Evolutionary conservation across 2,797 vertebrate species (phyloP).

Genomic region (Pangasius krempfi): DNA sequence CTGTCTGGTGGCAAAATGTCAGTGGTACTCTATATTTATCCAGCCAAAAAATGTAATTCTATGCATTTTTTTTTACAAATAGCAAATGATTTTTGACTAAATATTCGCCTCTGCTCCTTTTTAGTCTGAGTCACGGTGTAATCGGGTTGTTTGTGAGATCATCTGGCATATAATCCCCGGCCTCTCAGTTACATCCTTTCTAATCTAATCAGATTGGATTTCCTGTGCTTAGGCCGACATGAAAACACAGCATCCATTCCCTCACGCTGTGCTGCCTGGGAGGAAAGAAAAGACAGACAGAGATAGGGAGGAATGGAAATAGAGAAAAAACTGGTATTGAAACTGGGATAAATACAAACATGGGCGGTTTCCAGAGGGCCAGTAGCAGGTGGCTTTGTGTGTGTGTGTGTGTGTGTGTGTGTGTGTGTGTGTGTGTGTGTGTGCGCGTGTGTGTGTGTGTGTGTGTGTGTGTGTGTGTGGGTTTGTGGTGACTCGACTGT

Average conservation of each 20-base stretch:
- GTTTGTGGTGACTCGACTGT: conserved; percentile 38
- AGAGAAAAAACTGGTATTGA: conserved; percentile 29
- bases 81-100: conserved; percentile 47
- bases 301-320: neutral
- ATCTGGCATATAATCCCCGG: conserved; percentile 69
- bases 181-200: conserved; percentile 62
- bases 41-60: conserved; percentile 28
- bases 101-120: conserved; percentile 23
- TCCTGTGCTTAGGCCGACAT: conserved; percentile 61
- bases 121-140: conserved; percentile 36
- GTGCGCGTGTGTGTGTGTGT: conserved; percentile 18
- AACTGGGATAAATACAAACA: conserved; percentile 45
- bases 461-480: conserved; percentile 38
- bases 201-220: conserved; percentile 71
- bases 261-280: conserved; percentile 32
- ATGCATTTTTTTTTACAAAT: conserved; percentile 40
- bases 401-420: too few species aligned
- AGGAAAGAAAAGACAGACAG: neutral
- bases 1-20: neutral
- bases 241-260: conserved; percentile 50
- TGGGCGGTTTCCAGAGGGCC: conserved; percentile 47
- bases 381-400: conserved; percentile 36
- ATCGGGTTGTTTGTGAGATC: conserved; percentile 50
- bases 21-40: conserved; percentile 23
- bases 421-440: too few species aligned